phyloP scores from a whole-genome alignment of 2,797 vertebrate genomes.

The Acropternis orthonyx region DNA sequence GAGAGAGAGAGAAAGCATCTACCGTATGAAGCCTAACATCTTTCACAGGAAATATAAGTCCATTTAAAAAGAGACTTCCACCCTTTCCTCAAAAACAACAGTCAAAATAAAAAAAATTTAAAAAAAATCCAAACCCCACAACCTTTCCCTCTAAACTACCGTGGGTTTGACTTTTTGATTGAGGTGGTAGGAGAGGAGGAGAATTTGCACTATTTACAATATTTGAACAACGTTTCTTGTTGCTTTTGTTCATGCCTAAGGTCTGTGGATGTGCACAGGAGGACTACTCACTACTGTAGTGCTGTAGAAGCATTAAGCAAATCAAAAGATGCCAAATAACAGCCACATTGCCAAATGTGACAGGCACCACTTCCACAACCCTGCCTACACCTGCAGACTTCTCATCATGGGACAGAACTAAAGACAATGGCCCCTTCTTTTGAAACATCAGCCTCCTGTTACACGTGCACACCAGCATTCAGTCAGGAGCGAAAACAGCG shows the following conservation, averaged over 20 bases:
- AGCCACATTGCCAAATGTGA: neutral
- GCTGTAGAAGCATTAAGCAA: neutral
- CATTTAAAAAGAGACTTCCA: neutral
- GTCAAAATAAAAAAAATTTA: neutral
- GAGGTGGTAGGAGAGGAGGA: neutral
- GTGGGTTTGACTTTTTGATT: neutral
- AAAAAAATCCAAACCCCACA: accelerated
- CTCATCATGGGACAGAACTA: accelerated
- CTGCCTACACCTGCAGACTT: neutral
- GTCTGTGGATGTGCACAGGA: neutral
- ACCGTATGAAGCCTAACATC: neutral
- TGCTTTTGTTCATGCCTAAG: neutral
- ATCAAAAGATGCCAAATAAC: neutral
- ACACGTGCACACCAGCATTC: neutral
- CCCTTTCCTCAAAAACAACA: neutral
- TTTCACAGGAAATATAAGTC: neutral
- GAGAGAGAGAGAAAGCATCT: neutral
- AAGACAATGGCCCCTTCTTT: neutral
- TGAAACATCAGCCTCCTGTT: neutral
- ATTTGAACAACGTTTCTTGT: neutral
- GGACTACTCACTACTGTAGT: neutral
- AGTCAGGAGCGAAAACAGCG: accelerated
- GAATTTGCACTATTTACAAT: neutral
- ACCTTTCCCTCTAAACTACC: neutral
- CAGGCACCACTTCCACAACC: neutral